These are phyloP conservation scores for Amitus sp. DNA, from an alignment of 2,888 invertebrate genomes.

Conservation along the genomic window DNA sequence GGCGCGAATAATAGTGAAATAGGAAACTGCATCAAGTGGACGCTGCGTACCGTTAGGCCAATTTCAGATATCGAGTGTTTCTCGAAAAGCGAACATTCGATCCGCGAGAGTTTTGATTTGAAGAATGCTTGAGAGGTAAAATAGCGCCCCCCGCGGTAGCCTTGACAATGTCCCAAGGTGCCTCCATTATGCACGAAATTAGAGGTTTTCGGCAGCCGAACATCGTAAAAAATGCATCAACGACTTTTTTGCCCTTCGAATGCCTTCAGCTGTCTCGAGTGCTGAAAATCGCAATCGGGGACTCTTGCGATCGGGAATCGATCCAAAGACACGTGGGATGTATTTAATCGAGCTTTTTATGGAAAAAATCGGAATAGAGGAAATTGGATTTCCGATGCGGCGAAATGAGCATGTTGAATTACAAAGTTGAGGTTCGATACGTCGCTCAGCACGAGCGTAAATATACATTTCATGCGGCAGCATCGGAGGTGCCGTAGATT, in stretches of 20 bases:
- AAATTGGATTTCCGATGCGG: too few relatives aligned
- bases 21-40: constrained; percentile 6
- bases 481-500: constrained; percentile 37
- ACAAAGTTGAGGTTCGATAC: constrained; percentile 31
- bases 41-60: constrained; percentile 16
- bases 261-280: constrained; percentile 28
- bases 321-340: constrained; percentile 8
- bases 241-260: constrained; percentile 38
- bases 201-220: constrained; percentile 59
- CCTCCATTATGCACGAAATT: constrained; percentile 58
- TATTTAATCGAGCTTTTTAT: constrained; percentile 9
- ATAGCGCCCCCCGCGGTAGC: constrained; percentile 23
- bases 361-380: constrained; percentile 4
- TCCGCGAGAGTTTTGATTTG: constrained; percentile 6
- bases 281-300: constrained; percentile 29
- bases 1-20: constrained; percentile 1
- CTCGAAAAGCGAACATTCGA: constrained; percentile 15
- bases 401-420: constrained; percentile 11
- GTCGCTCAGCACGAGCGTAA: constrained; percentile 36
- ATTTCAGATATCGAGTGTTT: constrained; percentile 20
- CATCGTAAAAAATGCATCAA: constrained; percentile 42
- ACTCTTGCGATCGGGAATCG: constrained; percentile 32
- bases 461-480: constrained; percentile 25
- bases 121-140: neutral
- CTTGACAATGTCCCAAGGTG: constrained; percentile 15